Conservation (phyloP, 1,140 invertebrate species). For the Bombus sylvicola region DNA sequence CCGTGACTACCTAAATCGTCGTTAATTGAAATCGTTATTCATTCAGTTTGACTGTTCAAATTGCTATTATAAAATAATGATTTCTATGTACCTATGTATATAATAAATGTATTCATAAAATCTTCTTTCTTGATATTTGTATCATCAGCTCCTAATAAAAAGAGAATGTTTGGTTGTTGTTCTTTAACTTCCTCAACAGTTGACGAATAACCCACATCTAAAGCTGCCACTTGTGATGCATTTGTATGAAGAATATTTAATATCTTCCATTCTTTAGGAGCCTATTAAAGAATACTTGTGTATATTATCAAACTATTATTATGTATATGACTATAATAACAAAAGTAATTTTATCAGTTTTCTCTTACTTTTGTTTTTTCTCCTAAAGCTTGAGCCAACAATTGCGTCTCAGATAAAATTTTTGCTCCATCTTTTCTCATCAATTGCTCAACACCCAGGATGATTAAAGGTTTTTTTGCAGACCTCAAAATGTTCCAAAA, state of each 20-base stretch:
- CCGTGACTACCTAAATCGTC: slow-evolving; percentile 94
- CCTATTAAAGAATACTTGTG: slow-evolving; percentile 65
- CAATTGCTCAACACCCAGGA: slow-evolving; percentile 94
- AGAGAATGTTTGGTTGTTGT: slow-evolving; percentile 91
- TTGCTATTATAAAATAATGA: neutral
- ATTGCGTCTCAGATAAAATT: slow-evolving; percentile 89
- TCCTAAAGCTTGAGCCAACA: slow-evolving; percentile 85
- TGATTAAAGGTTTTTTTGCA: slow-evolving; percentile 95
- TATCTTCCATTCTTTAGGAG: slow-evolving; percentile 87
- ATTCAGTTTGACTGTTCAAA: neutral
- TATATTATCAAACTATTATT: slow-evolving; percentile 15
- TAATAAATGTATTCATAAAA: slow-evolving; percentile 93
- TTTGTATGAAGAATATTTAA: slow-evolving; percentile 96
- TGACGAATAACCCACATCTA: slow-evolving; percentile 96
- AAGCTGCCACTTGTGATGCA: slow-evolving; percentile 96
- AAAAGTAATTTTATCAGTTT: neutral
- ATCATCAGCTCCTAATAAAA: slow-evolving; percentile 96
- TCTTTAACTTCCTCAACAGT: slow-evolving; percentile 89
- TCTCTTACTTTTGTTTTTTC: slow-evolving; percentile 78
- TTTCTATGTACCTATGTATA: slow-evolving; percentile 91
- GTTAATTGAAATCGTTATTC: slow-evolving; percentile 23
- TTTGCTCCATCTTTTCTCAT: slow-evolving; percentile 91
- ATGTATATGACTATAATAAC: neutral
- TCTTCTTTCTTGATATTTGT: slow-evolving; percentile 89
- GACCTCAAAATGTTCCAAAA: slow-evolving; percentile 88